Conservation (phyloP, 2,797 vertebrate genomes). For the Hypotaenidia philippensis region DNA sequence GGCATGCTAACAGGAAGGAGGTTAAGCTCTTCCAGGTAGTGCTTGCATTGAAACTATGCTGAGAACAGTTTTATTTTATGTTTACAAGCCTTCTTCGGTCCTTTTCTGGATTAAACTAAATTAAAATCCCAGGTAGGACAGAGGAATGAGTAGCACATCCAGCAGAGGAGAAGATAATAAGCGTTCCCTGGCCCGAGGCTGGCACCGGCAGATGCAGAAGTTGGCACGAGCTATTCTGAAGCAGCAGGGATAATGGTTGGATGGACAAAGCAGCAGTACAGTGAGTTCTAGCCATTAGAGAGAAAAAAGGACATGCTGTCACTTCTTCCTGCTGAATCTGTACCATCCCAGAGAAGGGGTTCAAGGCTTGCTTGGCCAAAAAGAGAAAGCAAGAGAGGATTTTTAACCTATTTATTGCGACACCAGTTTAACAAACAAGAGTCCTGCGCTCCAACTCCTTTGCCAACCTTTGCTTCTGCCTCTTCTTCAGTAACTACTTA, state of each 20-base stretch:
- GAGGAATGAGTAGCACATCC: not conserved
- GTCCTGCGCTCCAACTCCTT: not conserved
- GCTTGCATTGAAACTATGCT: not conserved
- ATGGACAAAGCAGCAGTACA: not conserved
- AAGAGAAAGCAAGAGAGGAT: not conserved
- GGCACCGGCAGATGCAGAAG: not conserved
- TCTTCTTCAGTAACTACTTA: not conserved
- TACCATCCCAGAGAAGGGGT: not conserved
- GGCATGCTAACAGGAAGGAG: not conserved
- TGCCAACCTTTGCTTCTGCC: not conserved
- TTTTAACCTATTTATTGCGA: not conserved
- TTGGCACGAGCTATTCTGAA: not conserved
- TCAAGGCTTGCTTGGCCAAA: not conserved
- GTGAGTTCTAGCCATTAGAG: not conserved
- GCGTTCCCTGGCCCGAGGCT: not conserved
- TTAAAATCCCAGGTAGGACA: not conserved
- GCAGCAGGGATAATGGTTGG: not conserved
- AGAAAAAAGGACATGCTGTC: not conserved
- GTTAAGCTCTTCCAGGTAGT: not conserved
- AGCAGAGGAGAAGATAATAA: slow-evolving; percentile 4
- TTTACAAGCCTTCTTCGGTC: not conserved
- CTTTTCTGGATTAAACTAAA: not conserved
- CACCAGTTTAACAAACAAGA: not conserved
- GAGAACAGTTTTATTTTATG: not conserved
- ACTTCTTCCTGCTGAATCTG: not conserved